phyloP scores from a whole-genome alignment of 2,797 vertebrate genomes.

The Anabacerthia variegaticeps region DNA sequence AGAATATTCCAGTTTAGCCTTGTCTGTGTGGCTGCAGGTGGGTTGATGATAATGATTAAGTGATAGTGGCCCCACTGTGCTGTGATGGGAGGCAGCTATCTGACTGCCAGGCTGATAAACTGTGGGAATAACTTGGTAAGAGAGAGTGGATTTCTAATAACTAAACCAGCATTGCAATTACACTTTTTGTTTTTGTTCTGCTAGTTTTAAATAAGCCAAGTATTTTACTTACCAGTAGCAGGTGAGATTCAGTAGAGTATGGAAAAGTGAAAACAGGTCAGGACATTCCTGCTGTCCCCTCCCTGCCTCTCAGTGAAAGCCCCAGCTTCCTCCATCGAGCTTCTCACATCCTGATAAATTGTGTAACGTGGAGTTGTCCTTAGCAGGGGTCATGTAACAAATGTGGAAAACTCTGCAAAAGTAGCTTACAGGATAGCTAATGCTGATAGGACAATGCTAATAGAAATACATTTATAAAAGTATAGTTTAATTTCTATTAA shows the following conservation, averaged over 20 bases:
- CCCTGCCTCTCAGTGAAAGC: background rate
- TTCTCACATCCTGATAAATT: background rate
- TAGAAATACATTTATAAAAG: background rate
- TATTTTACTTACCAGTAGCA: constrained; percentile 48
- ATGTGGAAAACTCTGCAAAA: background rate
- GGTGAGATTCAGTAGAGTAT: constrained; percentile 9
- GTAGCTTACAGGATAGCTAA: background rate
- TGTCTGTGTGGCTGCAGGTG: background rate
- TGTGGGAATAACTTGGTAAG: background rate
- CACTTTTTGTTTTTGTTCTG: constrained; percentile 51
- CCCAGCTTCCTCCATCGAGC: background rate
- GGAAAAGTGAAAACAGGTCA: background rate
- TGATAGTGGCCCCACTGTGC: constrained; percentile 44
- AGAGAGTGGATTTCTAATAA: constrained; percentile 51
- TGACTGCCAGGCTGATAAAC: constrained; percentile 30
- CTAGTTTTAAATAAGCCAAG: constrained; percentile 50
- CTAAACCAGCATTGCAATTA: constrained; percentile 34
- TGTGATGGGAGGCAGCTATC: constrained; percentile 45
- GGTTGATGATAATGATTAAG: constrained; percentile 61
- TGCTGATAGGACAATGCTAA: background rate
- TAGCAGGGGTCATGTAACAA: background rate
- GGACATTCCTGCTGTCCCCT: background rate
- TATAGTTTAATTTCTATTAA: background rate
- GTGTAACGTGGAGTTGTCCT: background rate
- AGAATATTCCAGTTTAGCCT: constrained; percentile 28